Evolutionary conservation across 2,113 vertebrate species (phyloP).

Genomic region (Typhlomys cinereus): DNA sequence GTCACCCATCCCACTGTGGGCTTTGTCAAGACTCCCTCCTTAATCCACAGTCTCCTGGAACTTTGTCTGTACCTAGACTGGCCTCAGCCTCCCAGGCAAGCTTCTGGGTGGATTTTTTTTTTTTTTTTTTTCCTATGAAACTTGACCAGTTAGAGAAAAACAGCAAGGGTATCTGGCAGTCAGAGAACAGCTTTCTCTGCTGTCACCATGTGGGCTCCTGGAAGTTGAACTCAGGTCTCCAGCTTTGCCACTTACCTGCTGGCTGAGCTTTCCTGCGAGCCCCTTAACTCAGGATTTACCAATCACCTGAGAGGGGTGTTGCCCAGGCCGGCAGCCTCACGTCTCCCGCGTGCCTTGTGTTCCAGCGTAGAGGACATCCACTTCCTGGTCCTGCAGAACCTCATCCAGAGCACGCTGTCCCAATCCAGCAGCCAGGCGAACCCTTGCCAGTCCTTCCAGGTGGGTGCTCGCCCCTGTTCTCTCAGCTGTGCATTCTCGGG

Average conservation of each 20-base stretch:
- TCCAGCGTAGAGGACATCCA: slow-evolving; percentile 92
- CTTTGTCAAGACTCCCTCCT: background rate
- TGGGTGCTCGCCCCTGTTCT: slow-evolving; percentile 52
- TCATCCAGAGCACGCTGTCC: slow-evolving; percentile 96
- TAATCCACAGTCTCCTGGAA: background rate
- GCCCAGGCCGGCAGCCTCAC: background rate
- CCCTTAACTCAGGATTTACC: background rate
- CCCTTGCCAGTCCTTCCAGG: slow-evolving; percentile 93
- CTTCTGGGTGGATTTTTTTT: background rate
- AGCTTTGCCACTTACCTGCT: background rate
- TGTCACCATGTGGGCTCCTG: no score
- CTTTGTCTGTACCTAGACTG: background rate
- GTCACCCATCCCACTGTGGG: no score
- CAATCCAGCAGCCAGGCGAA: slow-evolving; percentile 95
- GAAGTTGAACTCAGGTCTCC: no score
- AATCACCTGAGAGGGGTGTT: accelerated
- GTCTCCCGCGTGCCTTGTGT: background rate
- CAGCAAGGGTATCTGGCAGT: no score
- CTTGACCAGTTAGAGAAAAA: background rate
- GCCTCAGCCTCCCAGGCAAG: background rate
- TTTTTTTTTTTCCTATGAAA: background rate
- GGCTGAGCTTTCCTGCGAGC: no score
- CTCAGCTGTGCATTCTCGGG: background rate
- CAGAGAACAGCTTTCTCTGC: no score
- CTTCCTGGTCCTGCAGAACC: slow-evolving; percentile 92